Conservation (phyloP, 2,113 vertebrate genomes). For the Trinectes maculatus region DNA sequence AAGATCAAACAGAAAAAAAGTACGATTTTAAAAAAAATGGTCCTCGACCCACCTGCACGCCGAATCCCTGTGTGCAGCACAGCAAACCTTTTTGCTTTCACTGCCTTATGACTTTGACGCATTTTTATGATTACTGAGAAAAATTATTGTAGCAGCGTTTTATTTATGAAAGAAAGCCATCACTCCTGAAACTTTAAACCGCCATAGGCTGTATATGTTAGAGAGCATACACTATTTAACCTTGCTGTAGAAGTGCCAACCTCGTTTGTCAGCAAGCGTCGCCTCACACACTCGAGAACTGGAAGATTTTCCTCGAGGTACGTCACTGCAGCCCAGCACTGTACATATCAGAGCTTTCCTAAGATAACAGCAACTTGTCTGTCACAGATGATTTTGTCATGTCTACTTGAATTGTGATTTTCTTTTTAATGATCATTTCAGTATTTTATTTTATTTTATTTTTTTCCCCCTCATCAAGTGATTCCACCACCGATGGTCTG, state of each 20-base stretch:
- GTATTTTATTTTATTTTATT: constrained; percentile 56
- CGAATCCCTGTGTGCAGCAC: constrained; percentile 60
- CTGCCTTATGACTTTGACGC: constrained; percentile 78
- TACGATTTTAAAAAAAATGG: constrained; percentile 75
- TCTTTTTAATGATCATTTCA: constrained; percentile 61
- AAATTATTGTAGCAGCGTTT: constrained; percentile 85
- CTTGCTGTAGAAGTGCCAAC: constrained; percentile 91
- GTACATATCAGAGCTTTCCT: constrained; percentile 69
- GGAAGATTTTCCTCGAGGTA: constrained; percentile 81
- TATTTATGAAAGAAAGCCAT: constrained; percentile 88
- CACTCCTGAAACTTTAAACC: constrained; percentile 80
- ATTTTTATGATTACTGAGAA: constrained; percentile 78
- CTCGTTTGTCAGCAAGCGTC: constrained; percentile 74
- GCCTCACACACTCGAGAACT: constrained; percentile 80
- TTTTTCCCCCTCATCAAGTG: constrained; percentile 20
- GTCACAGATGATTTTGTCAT: constrained; percentile 54
- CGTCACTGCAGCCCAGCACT: constrained; percentile 73
- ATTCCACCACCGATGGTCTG: constrained; percentile 24
- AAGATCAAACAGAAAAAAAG: constrained; percentile 73
- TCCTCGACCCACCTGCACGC: constrained; percentile 87
- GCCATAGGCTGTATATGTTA: constrained; percentile 87
- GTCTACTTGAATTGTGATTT: constrained; percentile 63
- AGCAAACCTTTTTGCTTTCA: constrained; percentile 59
- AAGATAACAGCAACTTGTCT: constrained; percentile 56
- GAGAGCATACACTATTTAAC: constrained; percentile 83